A percentile compares a stretch with the other conserved stretches of the same genome.
These are phyloP conservation scores for Drosophila suboccidentalis DNA, from an alignment of 2,888 invertebrate species.

Conservation along the genomic window DNA sequence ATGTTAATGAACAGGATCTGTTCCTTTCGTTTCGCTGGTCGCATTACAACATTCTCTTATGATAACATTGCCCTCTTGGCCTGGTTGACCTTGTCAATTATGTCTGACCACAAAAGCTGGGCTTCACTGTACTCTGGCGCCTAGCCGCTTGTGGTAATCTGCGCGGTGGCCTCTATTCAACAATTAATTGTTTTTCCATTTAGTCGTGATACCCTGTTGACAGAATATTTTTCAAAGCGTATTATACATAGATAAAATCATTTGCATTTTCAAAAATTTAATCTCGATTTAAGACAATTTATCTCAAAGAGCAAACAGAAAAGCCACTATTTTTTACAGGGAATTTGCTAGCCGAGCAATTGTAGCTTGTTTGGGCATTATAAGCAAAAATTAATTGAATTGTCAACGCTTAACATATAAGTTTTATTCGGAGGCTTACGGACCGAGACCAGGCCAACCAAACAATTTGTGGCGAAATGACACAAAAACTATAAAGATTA, in stretches of 20 bases:
- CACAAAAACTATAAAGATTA: neutral
- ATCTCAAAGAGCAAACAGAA: neutral
- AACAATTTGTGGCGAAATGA: constrained; percentile 2
- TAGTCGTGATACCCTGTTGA: constrained; percentile 9
- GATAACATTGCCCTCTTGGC: neutral
- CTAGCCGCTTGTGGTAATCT: constrained; percentile 23
- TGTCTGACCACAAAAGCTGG: constrained; percentile 1
- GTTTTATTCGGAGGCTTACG: constrained; percentile 26
- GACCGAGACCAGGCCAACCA: constrained; percentile 30
- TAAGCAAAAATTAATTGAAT: constrained; percentile 66
- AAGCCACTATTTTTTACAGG: neutral
- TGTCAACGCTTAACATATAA: constrained; percentile 61
- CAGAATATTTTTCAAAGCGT: neutral
- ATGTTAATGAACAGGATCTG: constrained; percentile 32
- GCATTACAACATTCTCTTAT: constrained; percentile 42
- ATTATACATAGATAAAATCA: neutral
- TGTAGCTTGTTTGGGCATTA: constrained; percentile 25
- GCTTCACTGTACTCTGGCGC: constrained; percentile 46
- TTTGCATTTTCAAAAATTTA: neutral
- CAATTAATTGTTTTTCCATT: constrained; percentile 27
- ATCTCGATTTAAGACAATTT: neutral
- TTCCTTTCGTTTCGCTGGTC: constrained; percentile 9
- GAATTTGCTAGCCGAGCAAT: neutral
- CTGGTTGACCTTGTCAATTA: constrained; percentile 39
- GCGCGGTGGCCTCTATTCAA: constrained; percentile 29